Evolutionary conservation across 1,140 invertebrate genomes (phyloP).

Genomic region (Lepidurus couesii): DNA sequence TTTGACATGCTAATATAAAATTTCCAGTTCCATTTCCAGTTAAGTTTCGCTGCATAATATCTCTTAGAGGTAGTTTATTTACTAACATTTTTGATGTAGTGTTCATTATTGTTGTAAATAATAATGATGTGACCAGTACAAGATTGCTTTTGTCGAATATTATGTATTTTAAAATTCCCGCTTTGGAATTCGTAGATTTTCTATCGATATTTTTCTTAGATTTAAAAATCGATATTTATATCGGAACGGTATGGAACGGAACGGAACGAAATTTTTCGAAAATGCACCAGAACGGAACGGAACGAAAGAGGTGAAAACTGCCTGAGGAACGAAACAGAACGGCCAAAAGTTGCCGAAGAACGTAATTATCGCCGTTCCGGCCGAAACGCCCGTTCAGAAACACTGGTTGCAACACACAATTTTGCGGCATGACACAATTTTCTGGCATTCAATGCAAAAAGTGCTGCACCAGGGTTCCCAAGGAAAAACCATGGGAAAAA

Average conservation of each 20-base stretch:
- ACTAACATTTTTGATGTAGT: no score
- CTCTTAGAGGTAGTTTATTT: no score
- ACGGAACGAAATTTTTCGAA: no score
- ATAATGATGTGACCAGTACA: neutral
- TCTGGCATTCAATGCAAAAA: no score
- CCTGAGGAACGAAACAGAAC: neutral
- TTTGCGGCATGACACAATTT: no score
- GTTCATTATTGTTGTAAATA: neutral
- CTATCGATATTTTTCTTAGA: neutral
- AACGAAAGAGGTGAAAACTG: neutral
- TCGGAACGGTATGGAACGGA: neutral
- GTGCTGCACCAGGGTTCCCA: no score
- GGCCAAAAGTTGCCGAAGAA: neutral
- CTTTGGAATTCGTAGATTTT: neutral
- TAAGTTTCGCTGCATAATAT: no score
- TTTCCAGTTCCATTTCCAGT: no score
- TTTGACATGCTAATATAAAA: no score
- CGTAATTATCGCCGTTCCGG: neutral
- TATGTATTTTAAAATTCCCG: neutral
- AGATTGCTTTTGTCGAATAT: neutral
- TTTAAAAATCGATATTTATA: slow-evolving; percentile 8
- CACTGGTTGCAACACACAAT: no score
- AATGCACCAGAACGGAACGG: no score
- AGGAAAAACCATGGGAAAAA: no score
- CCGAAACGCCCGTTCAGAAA: neutral